Evolutionary conservation across 2,888 invertebrate genomes (phyloP), one percentile per base, ranked within the genome.

Genomic region (Cryptocephalus primarius): DNA sequence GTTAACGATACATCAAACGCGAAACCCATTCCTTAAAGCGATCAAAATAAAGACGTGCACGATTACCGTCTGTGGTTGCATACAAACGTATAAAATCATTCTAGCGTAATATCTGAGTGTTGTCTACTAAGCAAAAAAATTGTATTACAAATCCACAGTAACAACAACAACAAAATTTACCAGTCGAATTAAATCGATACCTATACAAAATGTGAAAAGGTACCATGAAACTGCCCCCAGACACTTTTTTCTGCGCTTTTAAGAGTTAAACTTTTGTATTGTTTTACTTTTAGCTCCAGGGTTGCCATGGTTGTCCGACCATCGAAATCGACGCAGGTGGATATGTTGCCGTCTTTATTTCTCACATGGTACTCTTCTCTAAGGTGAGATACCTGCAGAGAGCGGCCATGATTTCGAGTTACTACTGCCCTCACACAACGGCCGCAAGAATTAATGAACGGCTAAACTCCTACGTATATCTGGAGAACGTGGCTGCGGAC

Each of bases 391-490:
- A 51, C 52, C 44, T 50, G 48, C 12, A 11, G 45, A 54, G 55
- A 63, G 65, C 67, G 65, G 66, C 66, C 67, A 67, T 66, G 65
- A 66, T 65, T 64, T 57, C 56, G 55, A 54, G 55, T 45, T 60
- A 55, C 60, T 63, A 62, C 58, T 62, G 61, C 61, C 62, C 61
- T 61, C 62, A 60, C 60, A 55, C 60, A 58, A 56, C 57, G 57
- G 56, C 58, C 58, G 60, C 58, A 55, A 58, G 58, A 60, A 56
- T 58, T 57, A 55, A 55, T 54, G 57, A 55, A 56, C 58, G 43
- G 43, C 42, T 38, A 47, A 51, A 60, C 60, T 60, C 60, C 61
- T 60, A 62, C 62, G 60, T 60, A 57, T 51, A 14, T 44, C 42
- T 42, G 39, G 42, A 40, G 22, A 22, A 22, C 22, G 22, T 22